Evolutionary conservation across 2,888 invertebrate genomes (phyloP), one percentile per base, ranked within the genome.

Genomic region (Leptodirus hochenwartii): DNA sequence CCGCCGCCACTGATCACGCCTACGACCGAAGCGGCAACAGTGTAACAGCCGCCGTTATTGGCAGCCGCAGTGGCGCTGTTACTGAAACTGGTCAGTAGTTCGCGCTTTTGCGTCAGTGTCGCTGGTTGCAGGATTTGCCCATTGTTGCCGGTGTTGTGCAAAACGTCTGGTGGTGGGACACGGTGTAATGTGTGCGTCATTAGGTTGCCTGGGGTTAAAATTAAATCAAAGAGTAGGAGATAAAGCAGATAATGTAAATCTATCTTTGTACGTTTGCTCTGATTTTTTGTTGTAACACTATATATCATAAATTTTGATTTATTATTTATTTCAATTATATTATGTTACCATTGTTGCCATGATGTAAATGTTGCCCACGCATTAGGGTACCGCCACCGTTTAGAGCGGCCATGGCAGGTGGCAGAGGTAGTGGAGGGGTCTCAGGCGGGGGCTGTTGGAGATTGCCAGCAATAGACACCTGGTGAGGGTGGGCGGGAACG

Each of bases 401-500:
- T n/a, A n/a, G n/a, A n/a, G n/a, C n/a, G n/a, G n/a, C n/a, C n/a
- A n/a, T n/a, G n/a, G n/a, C n/a, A n/a, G n/a, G n/a, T n/a, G n/a
- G n/a, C n/a, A n/a, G n/a, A n/a, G 56, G 55, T 24, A 56, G 43
- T 3, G 47, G 46, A 17, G 42, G 39, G 35, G 45, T 44, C 16
- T 42, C 42, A n/a, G 45, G 44, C 8, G 43, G 36, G 27, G 44
- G 30, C 65, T 42, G 66, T 57, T 45, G 65, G 8, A n/a, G n/a
- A 20, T 20, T 20, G 6, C n/a, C n/a, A 8, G 8, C 20, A 8
- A 20, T 8, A 8, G 20, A 20, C 61, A 11, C 65, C 64, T 42
- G 64, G 68, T 17, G 66, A 67, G 47, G 67, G 47, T 23, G 61
- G 59, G 44, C 35, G 58, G 62, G 44, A 15, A 45, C 41, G 1